A percentile compares a stretch with the other conserved stretches of the same genome.
Conservation (phyloP, 1,140 invertebrate species). For the Euwallacea similis region DNA sequence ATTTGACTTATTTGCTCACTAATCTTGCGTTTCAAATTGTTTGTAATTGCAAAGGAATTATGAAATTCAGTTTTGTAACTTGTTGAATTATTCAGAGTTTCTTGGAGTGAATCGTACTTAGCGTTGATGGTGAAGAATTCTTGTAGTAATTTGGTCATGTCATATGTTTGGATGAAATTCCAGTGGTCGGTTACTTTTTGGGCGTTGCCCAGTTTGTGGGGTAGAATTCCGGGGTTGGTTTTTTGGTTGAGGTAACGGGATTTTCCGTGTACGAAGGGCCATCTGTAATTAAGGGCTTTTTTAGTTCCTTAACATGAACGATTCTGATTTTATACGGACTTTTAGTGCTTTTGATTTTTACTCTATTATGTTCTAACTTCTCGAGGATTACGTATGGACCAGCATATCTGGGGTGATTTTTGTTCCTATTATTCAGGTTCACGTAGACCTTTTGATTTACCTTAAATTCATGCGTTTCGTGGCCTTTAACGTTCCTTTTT, state of each 20-base stretch:
- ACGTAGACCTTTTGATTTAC: slow-evolving; percentile 18
- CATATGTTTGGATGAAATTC: slow-evolving; percentile 30
- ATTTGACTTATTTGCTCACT: slow-evolving; percentile 7
- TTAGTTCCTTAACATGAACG: slow-evolving; percentile 19
- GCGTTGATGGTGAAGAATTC: slow-evolving; percentile 1
- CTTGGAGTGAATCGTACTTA: background rate
- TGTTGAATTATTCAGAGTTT: background rate
- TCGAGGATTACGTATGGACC: slow-evolving; percentile 17
- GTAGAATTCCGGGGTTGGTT: slow-evolving; percentile 34
- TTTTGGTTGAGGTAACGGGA: slow-evolving; percentile 16
- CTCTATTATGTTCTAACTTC: slow-evolving; percentile 18
- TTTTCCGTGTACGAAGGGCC: background rate
- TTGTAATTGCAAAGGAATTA: background rate
- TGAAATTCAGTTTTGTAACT: background rate
- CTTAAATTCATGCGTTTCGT: slow-evolving; percentile 15
- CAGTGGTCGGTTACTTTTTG: slow-evolving; percentile 27
- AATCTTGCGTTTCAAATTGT: slow-evolving; percentile 7
- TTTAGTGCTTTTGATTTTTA: slow-evolving; percentile 27
- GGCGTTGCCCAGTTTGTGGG: slow-evolving; percentile 28
- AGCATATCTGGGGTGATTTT: slow-evolving; percentile 19
- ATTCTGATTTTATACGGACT: slow-evolving; percentile 13
- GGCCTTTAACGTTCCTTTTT: slow-evolving; percentile 9
- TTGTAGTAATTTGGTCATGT: slow-evolving; percentile 11
- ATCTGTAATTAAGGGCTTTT: slow-evolving; percentile 14
- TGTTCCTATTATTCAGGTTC: slow-evolving; percentile 3